phyloP scores from a whole-genome alignment of 2,797 vertebrate species.

The Pseudocheirus occidentalis region DNA sequence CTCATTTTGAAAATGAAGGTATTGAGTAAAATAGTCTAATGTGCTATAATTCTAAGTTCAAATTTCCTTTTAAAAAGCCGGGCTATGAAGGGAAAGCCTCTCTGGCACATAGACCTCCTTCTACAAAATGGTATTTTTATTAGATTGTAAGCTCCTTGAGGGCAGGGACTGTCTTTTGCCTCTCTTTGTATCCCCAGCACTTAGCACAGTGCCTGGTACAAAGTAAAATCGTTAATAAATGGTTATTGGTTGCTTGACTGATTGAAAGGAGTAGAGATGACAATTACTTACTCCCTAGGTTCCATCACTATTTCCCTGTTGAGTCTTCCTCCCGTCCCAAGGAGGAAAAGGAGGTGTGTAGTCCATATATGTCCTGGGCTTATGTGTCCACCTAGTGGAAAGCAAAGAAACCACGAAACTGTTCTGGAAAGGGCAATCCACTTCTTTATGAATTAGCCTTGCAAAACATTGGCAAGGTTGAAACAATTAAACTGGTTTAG shows the following conservation, averaged over 20 bases:
- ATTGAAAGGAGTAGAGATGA: not conserved
- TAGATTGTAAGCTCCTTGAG: not conserved
- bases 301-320: not conserved
- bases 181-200: not conserved
- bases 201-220: not conserved
- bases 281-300: not conserved
- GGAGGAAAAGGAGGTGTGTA: not conserved
- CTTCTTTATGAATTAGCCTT: not conserved
- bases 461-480: not conserved
- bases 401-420: not conserved
- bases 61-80: not conserved
- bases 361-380: not conserved
- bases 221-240: not conserved
- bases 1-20: not conserved
- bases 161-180: not conserved
- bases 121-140: not conserved
- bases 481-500: not conserved
- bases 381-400: not conserved
- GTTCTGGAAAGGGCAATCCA: not conserved
- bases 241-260: not conserved
- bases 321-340: not conserved
- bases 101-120: not conserved
- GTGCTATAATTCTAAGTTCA: not conserved
- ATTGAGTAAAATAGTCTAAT: not conserved
- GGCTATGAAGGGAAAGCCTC: not conserved